phyloP scores from a whole-genome alignment of 1,140 invertebrate genomes.

The Zaprionus tsacasi region DNA sequence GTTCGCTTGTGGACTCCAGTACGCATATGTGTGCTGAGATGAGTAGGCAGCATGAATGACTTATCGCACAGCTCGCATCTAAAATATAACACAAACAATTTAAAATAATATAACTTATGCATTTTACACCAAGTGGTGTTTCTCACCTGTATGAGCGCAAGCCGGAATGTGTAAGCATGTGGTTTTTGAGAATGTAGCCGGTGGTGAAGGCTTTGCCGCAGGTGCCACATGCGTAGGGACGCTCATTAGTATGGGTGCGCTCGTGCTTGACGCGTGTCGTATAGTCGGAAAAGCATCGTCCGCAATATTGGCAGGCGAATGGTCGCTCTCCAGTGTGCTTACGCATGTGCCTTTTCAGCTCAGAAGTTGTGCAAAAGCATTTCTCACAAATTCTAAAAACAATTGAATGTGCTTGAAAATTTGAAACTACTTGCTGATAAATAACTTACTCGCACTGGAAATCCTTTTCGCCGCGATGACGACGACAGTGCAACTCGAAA shows the following conservation, averaged over 20 bases:
- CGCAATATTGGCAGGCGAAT: conserved; percentile 72
- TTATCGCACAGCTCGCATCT: conserved; percentile 74
- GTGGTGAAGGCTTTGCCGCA: conserved; percentile 87
- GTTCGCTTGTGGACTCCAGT: conserved; percentile 70
- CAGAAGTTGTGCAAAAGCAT: conserved; percentile 76
- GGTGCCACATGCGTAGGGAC: conserved; percentile 86
- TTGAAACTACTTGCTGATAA: neutral
- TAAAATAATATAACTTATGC: neutral
- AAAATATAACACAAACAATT: conserved; percentile 4
- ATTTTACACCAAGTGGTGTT: neutral
- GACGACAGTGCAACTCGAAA: conserved; percentile 70
- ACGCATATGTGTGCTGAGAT: conserved; percentile 69
- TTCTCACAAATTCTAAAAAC: conserved; percentile 65
- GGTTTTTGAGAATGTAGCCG: conserved; percentile 77
- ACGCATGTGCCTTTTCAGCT: conserved; percentile 76
- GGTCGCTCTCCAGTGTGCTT: conserved; percentile 73
- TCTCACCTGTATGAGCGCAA: conserved; percentile 67
- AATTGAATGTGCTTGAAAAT: neutral
- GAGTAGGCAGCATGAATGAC: conserved; percentile 72
- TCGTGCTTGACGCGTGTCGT: conserved; percentile 75
- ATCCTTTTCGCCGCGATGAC: conserved; percentile 72
- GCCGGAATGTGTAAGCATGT: conserved; percentile 77
- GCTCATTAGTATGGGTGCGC: conserved; percentile 86
- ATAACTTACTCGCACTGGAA: conserved; percentile 71
- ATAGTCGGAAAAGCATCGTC: conserved; percentile 73